phyloP scores from a whole-genome alignment of 2,797 vertebrate genomes.

The Microchirus variegatus region DNA sequence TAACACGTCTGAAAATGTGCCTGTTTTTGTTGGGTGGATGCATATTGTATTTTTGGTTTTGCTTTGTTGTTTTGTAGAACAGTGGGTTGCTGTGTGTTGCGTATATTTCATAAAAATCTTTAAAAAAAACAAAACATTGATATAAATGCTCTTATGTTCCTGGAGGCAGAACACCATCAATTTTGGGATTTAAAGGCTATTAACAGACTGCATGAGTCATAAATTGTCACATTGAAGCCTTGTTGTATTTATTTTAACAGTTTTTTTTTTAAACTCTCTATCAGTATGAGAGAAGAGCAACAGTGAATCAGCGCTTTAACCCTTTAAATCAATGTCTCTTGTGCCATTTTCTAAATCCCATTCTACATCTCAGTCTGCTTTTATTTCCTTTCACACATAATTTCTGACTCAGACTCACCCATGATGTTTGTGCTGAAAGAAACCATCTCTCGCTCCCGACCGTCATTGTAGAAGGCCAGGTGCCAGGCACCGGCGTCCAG shows the following conservation, averaged over 20 bases:
- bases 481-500: constrained; percentile 96
- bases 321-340: not conserved
- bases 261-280: not conserved
- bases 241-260: not conserved
- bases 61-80: too few relatives aligned
- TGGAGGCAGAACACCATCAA: constrained; percentile 6
- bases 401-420: constrained; percentile 84
- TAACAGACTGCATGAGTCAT: not conserved
- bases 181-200: not conserved
- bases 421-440: constrained; percentile 94
- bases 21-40: too few relatives aligned
- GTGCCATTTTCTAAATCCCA: constrained; percentile 29
- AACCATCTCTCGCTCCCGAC: constrained; percentile 93
- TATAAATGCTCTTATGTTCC: not conserved
- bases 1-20: too few relatives aligned
- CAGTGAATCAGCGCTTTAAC: constrained; percentile 1
- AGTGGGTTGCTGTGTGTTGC: too few relatives aligned
- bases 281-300: constrained; percentile 2
- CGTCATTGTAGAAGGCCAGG: constrained; percentile 97
- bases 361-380: constrained; percentile 5
- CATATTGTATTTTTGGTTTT: too few relatives aligned
- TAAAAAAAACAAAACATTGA: too few relatives aligned
- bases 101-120: too few relatives aligned
- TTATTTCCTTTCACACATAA: constrained; percentile 1
- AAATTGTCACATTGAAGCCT: not conserved